phyloP scores from a whole-genome alignment of 2,797 vertebrate genomes.

The Synanceia verrucosa region DNA sequence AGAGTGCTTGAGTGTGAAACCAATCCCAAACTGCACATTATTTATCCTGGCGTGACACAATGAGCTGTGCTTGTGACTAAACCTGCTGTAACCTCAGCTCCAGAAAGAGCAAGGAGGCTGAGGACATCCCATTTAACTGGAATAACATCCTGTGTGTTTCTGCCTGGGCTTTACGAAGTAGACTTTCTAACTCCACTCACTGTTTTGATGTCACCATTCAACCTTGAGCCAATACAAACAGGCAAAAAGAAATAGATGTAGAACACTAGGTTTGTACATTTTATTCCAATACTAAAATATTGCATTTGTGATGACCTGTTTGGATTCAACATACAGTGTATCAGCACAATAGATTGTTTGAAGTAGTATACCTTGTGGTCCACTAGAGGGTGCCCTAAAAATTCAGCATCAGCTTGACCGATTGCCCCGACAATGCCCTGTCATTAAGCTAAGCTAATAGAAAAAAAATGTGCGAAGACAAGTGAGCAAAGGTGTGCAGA shows the following conservation, averaged over 20 bases:
- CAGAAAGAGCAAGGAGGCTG: background rate
- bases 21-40: conserved; percentile 41
- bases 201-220: background rate
- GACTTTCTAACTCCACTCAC: background rate
- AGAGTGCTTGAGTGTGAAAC: conserved; percentile 55
- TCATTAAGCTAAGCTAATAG: too few relatives aligned
- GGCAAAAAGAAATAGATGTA: background rate
- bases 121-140: conserved; percentile 16
- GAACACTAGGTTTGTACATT: background rate
- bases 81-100: conserved; percentile 12
- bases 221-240: conserved; percentile 11
- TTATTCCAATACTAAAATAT: background rate
- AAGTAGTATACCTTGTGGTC: background rate
- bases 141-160: background rate
- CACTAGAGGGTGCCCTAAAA: too few relatives aligned
- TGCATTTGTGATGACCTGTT: background rate
- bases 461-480: too few relatives aligned
- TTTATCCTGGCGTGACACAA: conserved; percentile 47
- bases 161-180: background rate
- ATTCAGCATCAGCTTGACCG: too few relatives aligned
- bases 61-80: conserved; percentile 24
- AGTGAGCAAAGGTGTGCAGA: too few relatives aligned
- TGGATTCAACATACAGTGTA: background rate
- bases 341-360: background rate
- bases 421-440: too few relatives aligned